Evolutionary conservation across 2,888 invertebrate genomes (phyloP).

Genomic region (Thecocarcelia acutangulata): DNA sequence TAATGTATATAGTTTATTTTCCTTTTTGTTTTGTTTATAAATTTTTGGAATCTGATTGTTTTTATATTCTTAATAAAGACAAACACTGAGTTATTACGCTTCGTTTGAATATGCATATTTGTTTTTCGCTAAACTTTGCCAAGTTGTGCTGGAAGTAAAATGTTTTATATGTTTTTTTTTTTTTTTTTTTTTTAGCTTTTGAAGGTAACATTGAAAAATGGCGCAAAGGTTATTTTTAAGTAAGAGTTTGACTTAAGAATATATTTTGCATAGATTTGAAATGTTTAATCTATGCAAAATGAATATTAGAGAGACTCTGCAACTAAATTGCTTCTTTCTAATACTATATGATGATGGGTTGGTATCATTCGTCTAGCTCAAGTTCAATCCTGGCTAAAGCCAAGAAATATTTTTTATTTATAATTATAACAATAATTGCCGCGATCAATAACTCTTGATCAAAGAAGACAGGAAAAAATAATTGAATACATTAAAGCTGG

Average conservation of each 20-base stretch:
- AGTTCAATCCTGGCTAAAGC: too few species aligned
- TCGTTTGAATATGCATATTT: slow-evolving; percentile 36
- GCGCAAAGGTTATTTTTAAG: slow-evolving; percentile 11
- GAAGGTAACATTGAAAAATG: slow-evolving; percentile 20
- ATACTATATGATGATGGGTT: too few species aligned
- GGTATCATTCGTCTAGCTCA: too few species aligned
- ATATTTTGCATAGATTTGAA: neutral
- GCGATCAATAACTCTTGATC: too few species aligned
- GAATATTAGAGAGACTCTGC: too few species aligned
- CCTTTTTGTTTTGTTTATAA: slow-evolving; percentile 50
- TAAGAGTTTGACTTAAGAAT: neutral
- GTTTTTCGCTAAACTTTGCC: slow-evolving; percentile 2
- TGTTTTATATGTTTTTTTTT: too few species aligned
- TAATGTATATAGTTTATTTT: slow-evolving; percentile 40
- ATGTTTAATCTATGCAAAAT: neutral
- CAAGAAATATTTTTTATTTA: too few species aligned
- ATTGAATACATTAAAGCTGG: too few species aligned
- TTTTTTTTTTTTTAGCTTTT: neutral
- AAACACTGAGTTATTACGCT: slow-evolving; percentile 50
- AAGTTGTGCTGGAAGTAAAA: neutral
- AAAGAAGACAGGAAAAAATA: too few species aligned
- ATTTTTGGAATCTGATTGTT: slow-evolving; percentile 45
- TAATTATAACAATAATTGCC: too few species aligned
- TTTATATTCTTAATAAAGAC: slow-evolving; percentile 43
- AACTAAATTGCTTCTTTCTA: too few species aligned